phyloP scores from a whole-genome alignment of 2,113 vertebrate species.

The Diphyllodes magnificus region DNA sequence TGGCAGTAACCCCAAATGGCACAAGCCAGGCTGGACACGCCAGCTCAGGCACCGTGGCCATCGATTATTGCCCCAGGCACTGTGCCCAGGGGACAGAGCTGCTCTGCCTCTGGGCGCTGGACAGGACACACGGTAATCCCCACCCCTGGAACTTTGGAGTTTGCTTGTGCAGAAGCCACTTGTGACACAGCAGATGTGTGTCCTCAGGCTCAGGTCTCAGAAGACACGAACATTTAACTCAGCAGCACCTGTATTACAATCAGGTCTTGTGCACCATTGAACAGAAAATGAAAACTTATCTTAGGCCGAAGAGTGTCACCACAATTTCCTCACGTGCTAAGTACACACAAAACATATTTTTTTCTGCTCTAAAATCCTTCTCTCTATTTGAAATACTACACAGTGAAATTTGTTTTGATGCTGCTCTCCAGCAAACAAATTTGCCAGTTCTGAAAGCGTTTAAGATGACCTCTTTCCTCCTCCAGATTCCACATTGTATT shows the following conservation, averaged over 20 bases:
- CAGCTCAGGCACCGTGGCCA: neutral
- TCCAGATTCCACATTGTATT: neutral
- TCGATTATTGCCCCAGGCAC: accelerated
- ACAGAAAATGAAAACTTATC: neutral
- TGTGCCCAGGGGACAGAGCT: neutral
- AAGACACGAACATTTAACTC: neutral
- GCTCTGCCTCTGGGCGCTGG: neutral
- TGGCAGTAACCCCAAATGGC: neutral
- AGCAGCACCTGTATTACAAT: accelerated
- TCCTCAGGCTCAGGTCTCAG: neutral
- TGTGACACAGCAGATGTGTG: neutral
- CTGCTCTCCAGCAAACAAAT: neutral
- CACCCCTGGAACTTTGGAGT: neutral
- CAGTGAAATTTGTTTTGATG: neutral
- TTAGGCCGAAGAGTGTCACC: accelerated
- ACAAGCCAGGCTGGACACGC: neutral
- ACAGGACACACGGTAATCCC: neutral
- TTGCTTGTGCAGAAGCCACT: neutral
- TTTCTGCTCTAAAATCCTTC: neutral
- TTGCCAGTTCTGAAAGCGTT: neutral
- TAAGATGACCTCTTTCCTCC: neutral
- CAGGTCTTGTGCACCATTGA: neutral
- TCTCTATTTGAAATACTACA: neutral
- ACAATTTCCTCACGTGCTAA: neutral
- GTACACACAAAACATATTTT: neutral